Conservation (phyloP, 2,888 invertebrate genomes). For the Buathra laborator region DNA sequence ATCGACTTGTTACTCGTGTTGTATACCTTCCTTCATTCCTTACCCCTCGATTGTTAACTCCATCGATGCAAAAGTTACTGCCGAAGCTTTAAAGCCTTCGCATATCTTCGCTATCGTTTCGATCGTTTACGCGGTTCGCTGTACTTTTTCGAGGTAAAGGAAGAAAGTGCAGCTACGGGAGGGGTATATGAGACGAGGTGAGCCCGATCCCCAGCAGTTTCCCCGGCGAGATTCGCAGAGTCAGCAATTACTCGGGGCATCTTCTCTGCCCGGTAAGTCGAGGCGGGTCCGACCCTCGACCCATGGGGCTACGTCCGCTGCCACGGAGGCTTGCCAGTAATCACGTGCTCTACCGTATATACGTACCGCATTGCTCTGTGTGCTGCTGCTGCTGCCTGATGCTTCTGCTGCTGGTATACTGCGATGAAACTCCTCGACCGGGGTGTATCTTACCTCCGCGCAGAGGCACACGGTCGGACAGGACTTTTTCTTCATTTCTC, state of each 20-base stretch:
- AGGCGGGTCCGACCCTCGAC: conserved; percentile 84
- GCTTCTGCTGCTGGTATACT: conserved; percentile 40
- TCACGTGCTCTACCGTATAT: conserved; percentile 82
- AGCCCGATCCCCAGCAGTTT: conserved; percentile 75
- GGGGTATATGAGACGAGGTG: conserved; percentile 13
- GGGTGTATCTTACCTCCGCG: conserved; percentile 33
- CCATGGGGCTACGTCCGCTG: conserved; percentile 80
- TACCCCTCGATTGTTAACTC: conserved; percentile 52
- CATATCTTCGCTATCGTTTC: conserved; percentile 28
- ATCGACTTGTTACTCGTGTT: conserved; percentile 57
- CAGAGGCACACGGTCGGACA: conserved; percentile 56
- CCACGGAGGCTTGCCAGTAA: conserved; percentile 81
- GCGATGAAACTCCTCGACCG: conserved; percentile 40
- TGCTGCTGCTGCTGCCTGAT: conserved; percentile 42
- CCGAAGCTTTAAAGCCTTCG: conserved; percentile 35
- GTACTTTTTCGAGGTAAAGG: conserved; percentile 8
- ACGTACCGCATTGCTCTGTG: conserved; percentile 72
- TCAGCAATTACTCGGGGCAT: conserved; percentile 82
- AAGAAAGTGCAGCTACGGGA: conserved; percentile 23
- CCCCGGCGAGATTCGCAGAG: conserved; percentile 76
- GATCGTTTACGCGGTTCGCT: conserved; percentile 42
- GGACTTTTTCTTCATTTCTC: conserved; percentile 24
- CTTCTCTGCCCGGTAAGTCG: conserved; percentile 80
- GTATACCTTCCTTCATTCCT: not conserved
- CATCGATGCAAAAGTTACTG: conserved; percentile 31